Evolutionary conservation across 2,797 vertebrate genomes (phyloP).

Genomic region (Chelon auratus): DNA sequence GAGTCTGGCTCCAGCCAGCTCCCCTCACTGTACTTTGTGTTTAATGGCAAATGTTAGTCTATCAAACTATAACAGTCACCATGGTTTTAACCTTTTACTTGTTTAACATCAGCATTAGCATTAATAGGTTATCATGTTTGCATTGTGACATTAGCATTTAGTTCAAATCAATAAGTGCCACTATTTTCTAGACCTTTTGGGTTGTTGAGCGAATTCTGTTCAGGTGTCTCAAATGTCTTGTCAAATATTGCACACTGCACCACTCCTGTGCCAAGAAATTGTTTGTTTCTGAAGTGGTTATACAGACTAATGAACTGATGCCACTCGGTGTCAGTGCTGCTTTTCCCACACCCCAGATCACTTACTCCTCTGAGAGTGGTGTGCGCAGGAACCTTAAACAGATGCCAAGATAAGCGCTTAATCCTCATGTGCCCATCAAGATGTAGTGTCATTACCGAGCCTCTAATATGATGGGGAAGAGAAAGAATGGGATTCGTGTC

Average conservation of each 20-base stretch:
- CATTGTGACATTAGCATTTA: background rate
- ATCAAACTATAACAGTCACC: too few species aligned
- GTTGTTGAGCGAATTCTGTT: background rate
- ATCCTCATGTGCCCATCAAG: conserved; percentile 58
- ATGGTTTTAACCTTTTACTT: too few species aligned
- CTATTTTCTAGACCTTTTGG: too few species aligned
- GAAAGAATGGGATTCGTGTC: conserved; percentile 65
- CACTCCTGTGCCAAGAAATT: background rate
- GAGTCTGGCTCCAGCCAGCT: too few species aligned
- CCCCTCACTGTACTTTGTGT: too few species aligned
- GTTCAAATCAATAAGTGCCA: background rate
- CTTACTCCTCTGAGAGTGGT: conserved; percentile 17
- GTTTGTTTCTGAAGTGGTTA: conserved; percentile 4
- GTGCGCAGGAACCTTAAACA: conserved; percentile 45
- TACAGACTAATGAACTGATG: background rate
- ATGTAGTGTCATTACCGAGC: conserved; percentile 57
- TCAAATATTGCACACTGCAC: background rate
- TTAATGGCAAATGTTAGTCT: background rate
- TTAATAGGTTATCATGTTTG: too few species aligned
- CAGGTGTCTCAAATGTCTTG: background rate
- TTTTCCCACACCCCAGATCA: conserved; percentile 15
- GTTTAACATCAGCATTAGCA: too few species aligned
- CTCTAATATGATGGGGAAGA: conserved; percentile 60
- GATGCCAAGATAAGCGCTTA: conserved; percentile 47
- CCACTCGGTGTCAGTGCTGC: background rate